Percentiles rank a stretch among this genome's conserved stretches.
Conservation (phyloP, 2,888 invertebrate species). For the Drosophila cracens region DNA sequence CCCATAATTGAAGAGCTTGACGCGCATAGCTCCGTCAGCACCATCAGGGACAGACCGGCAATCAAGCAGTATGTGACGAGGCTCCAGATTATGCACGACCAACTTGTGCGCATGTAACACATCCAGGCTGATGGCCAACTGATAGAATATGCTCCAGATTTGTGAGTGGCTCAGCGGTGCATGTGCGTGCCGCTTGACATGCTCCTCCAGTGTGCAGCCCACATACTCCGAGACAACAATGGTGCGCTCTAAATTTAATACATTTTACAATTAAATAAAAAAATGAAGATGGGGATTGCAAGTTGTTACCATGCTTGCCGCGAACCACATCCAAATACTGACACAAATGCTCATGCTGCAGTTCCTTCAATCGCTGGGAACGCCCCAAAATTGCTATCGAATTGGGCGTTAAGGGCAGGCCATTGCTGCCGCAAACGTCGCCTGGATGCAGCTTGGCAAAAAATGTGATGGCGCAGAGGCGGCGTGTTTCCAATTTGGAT, state of each 20-base stretch:
- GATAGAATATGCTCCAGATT: slow-evolving; percentile 89
- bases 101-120: slow-evolving; percentile 91
- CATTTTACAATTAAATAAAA: neutral
- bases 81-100: slow-evolving; percentile 92
- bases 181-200: slow-evolving; percentile 83
- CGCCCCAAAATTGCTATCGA: slow-evolving; percentile 96
- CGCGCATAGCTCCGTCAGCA: slow-evolving; percentile 86
- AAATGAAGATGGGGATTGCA: neutral
- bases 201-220: slow-evolving; percentile 88
- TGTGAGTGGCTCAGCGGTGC: slow-evolving; percentile 83
- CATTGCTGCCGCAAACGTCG: slow-evolving; percentile 97
- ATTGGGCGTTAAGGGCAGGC: slow-evolving; percentile 97
- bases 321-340: slow-evolving; percentile 95
- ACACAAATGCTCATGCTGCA: slow-evolving; percentile 93
- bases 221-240: slow-evolving; percentile 93
- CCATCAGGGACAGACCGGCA: slow-evolving; percentile 79
- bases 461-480: slow-evolving; percentile 94
- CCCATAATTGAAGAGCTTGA: slow-evolving; percentile 97
- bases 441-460: slow-evolving; percentile 95
- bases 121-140: slow-evolving; percentile 90
- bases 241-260: slow-evolving; percentile 87
- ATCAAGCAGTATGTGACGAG: slow-evolving; percentile 92
- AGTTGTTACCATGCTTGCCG: slow-evolving; percentile 94
- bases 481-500: slow-evolving; percentile 51
- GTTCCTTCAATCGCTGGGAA: slow-evolving; percentile 92